Conservation (phyloP, 1,140 invertebrate genomes). For the Drosophila varians region DNA sequence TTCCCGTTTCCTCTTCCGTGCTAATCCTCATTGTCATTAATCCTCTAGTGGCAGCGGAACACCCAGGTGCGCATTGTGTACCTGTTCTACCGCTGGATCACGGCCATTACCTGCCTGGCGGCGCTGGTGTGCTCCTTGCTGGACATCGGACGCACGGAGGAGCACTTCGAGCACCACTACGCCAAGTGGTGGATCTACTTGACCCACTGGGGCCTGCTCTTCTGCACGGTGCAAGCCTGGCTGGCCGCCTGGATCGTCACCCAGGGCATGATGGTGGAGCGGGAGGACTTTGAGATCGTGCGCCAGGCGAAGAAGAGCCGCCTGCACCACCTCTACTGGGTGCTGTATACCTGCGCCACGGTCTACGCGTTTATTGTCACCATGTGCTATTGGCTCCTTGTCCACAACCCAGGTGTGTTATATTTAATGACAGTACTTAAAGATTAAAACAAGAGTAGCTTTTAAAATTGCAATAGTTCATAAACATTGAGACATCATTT, state of each 20-base stretch:
- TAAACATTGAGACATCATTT: not conserved
- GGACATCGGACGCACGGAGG: conserved; percentile 83
- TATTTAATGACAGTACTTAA: too few relatives aligned
- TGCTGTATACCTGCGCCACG: conserved; percentile 85
- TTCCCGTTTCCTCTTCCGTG: not conserved
- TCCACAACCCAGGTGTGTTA: conserved; percentile 81
- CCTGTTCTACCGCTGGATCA: conserved; percentile 85
- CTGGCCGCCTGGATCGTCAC: conserved; percentile 80
- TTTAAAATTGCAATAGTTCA: not conserved
- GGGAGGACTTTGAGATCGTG: conserved; percentile 80
- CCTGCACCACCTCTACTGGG: conserved; percentile 86
- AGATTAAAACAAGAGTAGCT: not conserved
- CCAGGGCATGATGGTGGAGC: conserved; percentile 84
- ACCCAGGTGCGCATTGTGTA: conserved; percentile 84
- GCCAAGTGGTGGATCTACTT: conserved; percentile 87
- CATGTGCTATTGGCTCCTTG: conserved; percentile 82
- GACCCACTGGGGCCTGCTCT: conserved; percentile 87
- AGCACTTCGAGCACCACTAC: conserved; percentile 82
- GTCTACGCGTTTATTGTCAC: conserved; percentile 87
- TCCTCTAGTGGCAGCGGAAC: conserved; percentile 83
- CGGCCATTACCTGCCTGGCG: conserved; percentile 84
- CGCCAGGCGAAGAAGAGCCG: conserved; percentile 78
- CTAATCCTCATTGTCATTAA: conserved; percentile 33
- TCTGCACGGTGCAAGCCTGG: conserved; percentile 84
- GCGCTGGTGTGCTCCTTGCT: conserved; percentile 85